Evolutionary conservation across 1,140 invertebrate species (phyloP).

Genomic region (Bombus ignitus): DNA sequence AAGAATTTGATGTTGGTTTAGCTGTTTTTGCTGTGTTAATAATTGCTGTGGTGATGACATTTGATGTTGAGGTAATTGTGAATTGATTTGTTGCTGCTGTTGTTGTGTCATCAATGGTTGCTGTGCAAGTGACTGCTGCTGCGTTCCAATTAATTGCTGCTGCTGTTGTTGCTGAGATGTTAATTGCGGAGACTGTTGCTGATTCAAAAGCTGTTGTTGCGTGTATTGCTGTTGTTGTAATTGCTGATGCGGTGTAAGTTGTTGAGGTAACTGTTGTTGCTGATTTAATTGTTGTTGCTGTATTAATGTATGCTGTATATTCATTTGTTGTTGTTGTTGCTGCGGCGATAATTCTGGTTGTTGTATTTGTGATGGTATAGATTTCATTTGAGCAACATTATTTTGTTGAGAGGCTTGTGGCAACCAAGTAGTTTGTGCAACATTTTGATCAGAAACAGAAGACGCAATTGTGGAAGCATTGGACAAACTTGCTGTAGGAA

Average conservation of each 20-base stretch:
- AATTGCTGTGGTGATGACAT: conserved; percentile 1
- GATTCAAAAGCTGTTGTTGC: conserved; percentile 78
- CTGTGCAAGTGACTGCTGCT: conserved; percentile 61
- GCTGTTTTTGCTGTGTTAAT: conserved; percentile 69
- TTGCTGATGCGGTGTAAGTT: conserved; percentile 74
- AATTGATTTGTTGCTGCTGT: conserved; percentile 70
- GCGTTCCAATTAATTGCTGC: conserved; percentile 63
- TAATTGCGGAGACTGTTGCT: conserved; percentile 72
- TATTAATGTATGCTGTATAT: conserved; percentile 74
- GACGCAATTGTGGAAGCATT: conserved; percentile 74
- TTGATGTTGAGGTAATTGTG: conserved; percentile 61
- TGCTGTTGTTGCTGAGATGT: conserved; percentile 59
- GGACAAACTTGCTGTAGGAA: conserved; percentile 79
- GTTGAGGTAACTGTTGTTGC: conserved; percentile 70
- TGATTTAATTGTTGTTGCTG: conserved; percentile 78
- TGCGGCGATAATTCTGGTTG: conserved; percentile 56
- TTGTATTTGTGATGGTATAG: conserved; percentile 65
- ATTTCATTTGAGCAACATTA: conserved; percentile 77
- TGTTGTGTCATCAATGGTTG: conserved; percentile 64
- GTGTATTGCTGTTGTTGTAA: conserved; percentile 73
- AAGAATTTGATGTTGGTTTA: conserved; percentile 69
- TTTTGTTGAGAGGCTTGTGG: conserved; percentile 76
- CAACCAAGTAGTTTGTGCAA: conserved; percentile 80
- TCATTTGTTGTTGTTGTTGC: conserved; percentile 71
- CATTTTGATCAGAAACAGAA: conserved; percentile 79